Evolutionary conservation across 2,888 invertebrate genomes (phyloP).

Genomic region (Iphiclides podalirius): DNA sequence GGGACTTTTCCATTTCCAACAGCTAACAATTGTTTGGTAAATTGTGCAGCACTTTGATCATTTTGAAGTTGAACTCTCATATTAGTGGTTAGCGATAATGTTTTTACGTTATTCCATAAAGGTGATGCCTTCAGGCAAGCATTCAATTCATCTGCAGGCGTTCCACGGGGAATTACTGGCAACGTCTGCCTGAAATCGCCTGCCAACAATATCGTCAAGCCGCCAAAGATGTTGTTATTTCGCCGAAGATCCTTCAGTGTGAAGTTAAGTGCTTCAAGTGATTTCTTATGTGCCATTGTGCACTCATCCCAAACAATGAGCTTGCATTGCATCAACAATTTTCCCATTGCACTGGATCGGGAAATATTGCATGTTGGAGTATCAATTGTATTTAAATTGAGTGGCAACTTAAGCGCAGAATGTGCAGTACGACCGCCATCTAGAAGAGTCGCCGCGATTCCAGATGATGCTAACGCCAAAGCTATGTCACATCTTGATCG

Average conservation of each 20-base stretch:
- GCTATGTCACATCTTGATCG: conserved; percentile 28
- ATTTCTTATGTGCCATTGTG: conserved; percentile 19
- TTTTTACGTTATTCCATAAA: conserved; percentile 32
- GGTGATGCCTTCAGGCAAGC: conserved; percentile 33
- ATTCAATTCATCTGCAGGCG: conserved; percentile 32
- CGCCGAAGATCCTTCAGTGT: conserved; percentile 30
- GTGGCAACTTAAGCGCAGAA: conserved; percentile 31
- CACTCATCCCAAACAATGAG: conserved; percentile 33
- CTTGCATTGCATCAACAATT: conserved; percentile 29
- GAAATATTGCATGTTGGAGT: conserved; percentile 34
- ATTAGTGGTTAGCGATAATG: conserved; percentile 26
- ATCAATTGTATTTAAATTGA: conserved; percentile 33
- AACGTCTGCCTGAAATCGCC: conserved; percentile 28
- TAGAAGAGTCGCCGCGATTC: conserved; percentile 34
- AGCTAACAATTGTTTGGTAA: conserved; percentile 30
- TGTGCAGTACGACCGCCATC: conserved; percentile 32
- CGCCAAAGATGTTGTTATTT: conserved; percentile 29
- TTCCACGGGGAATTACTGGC: conserved; percentile 30
- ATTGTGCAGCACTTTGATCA: conserved; percentile 31
- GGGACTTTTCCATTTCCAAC: conserved; percentile 28
- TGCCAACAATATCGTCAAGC: conserved; percentile 27
- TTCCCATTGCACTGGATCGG: conserved; percentile 30
- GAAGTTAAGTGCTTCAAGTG: conserved; percentile 27
- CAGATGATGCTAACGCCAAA: conserved; percentile 30
- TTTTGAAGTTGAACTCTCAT: conserved; percentile 31